Evolutionary conservation across 2,888 invertebrate genomes (phyloP).

Genomic region (Lithophane ornitopus): DNA sequence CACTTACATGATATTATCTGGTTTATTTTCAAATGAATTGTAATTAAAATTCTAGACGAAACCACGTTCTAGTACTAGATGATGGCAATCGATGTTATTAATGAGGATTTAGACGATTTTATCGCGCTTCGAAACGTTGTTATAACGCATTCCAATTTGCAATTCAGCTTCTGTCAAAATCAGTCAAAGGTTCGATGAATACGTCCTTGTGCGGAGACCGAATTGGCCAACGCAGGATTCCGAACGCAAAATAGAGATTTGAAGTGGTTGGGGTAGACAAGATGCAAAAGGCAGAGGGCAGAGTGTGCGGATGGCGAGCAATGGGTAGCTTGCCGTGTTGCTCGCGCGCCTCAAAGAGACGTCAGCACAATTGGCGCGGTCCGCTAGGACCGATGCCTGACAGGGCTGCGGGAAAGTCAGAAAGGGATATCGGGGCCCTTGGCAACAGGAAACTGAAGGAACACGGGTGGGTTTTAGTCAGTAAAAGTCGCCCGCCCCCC

Average conservation of each 20-base stretch:
- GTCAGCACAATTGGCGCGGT: too few relatives aligned
- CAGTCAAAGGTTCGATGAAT: neutral
- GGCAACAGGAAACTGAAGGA: too few relatives aligned
- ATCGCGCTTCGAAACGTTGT: conserved; percentile 1
- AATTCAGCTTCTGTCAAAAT: neutral
- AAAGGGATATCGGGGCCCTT: too few relatives aligned
- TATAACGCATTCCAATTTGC: neutral
- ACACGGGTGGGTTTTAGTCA: too few relatives aligned
- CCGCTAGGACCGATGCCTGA: too few relatives aligned
- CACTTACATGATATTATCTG: conserved; percentile 71
- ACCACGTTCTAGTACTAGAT: conserved; percentile 33
- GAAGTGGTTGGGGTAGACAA: neutral
- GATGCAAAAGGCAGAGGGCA: neutral
- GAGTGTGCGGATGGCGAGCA: too few relatives aligned
- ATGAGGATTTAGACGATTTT: conserved; percentile 23
- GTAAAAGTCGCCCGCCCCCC: too few relatives aligned
- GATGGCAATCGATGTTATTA: conserved; percentile 48
- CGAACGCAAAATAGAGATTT: neutral
- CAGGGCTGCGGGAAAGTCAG: too few relatives aligned
- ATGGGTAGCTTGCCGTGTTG: too few relatives aligned
- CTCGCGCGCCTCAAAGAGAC: too few relatives aligned
- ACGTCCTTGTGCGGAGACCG: neutral
- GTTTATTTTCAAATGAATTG: conserved; percentile 63
- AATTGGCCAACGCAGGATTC: neutral
- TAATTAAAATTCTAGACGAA: conserved; percentile 61